Evolutionary conservation across 2,888 invertebrate species (phyloP).

Genomic region (Nasonovia ribisnigri): DNA sequence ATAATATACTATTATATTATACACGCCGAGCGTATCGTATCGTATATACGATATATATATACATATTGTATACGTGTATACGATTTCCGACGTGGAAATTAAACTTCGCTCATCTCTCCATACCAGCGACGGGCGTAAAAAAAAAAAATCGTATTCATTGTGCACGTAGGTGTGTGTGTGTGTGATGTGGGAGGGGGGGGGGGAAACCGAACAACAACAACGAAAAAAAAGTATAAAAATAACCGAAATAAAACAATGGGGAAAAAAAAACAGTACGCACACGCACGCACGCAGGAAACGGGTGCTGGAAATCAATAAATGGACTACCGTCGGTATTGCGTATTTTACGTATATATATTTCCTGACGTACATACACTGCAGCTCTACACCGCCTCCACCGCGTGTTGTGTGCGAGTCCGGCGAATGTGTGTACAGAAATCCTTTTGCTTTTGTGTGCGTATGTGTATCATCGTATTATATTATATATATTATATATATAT

Average conservation of each 20-base stretch:
- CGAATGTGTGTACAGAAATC: background rate
- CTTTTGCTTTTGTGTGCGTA: background rate
- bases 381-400: background rate
- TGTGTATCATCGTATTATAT: background rate
- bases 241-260: constrained; percentile 56
- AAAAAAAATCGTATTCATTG: constrained; percentile 52
- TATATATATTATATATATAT: background rate
- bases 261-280: constrained; percentile 37
- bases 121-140: background rate
- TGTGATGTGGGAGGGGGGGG: no score
- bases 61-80: background rate
- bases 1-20: no score
- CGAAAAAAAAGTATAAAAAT: constrained; percentile 16
- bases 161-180: background rate
- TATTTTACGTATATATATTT: background rate
- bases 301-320: constrained; percentile 60
- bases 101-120: constrained; percentile 56
- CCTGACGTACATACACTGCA: background rate
- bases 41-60: no score
- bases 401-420: background rate
- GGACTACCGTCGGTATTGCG: background rate
- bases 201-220: background rate
- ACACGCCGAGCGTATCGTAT: background rate
- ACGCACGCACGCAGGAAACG: constrained; percentile 49
- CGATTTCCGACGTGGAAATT: constrained; percentile 57